Conservation (phyloP, 2,888 invertebrate species). For the Epistrophe eligans region DNA sequence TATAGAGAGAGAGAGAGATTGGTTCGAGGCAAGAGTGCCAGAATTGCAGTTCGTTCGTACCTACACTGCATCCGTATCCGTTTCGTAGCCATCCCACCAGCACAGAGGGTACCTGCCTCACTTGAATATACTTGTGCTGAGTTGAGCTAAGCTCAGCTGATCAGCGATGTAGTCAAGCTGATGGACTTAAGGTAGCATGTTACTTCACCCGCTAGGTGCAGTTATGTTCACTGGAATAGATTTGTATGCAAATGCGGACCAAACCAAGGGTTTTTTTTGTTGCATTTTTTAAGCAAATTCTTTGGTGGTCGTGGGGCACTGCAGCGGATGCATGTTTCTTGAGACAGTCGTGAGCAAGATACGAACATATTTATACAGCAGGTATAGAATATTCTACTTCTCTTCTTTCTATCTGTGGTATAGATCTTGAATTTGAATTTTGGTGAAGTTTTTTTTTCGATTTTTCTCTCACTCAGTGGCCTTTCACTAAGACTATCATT, state of each 20-base stretch:
- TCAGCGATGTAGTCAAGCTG: conserved; percentile 60
- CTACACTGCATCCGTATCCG: conserved; percentile 14
- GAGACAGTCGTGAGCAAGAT: conserved; percentile 20
- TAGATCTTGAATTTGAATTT: conserved; percentile 15
- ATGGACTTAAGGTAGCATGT: conserved; percentile 66
- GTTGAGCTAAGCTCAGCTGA: background rate
- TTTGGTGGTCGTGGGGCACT: conserved; percentile 9
- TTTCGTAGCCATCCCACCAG: conserved; percentile 14
- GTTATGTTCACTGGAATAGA: conserved; percentile 66
- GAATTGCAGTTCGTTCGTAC: background rate
- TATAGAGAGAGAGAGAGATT: background rate
- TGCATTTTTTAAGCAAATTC: conserved; percentile 24
- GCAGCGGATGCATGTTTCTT: conserved; percentile 1
- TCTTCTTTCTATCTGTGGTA: background rate
- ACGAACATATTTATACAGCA: background rate
- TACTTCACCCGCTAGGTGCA: conserved; percentile 56
- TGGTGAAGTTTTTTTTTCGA: background rate
- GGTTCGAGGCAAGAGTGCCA: background rate
- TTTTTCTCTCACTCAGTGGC: too few relatives aligned
- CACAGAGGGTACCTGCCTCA: too few relatives aligned
- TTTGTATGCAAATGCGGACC: conserved; percentile 69
- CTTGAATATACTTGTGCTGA: background rate
- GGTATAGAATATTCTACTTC: background rate
- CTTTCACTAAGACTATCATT: background rate
- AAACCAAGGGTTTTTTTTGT: conserved; percentile 13